Evolutionary conservation across 2,797 vertebrate genomes (phyloP).

Genomic region (Poeciliopsis paucimaculata): DNA sequence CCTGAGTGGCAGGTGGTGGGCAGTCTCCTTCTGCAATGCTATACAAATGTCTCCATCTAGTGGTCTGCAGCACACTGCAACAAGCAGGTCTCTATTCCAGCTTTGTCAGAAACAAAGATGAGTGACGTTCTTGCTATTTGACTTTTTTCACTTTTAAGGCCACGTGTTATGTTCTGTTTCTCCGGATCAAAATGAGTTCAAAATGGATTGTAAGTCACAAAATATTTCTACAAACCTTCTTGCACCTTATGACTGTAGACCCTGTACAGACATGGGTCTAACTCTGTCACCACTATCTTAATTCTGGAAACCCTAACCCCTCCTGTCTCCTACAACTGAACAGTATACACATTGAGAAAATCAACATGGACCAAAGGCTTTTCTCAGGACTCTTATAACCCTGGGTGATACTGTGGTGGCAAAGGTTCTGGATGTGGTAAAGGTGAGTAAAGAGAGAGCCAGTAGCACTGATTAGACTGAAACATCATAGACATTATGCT

Average conservation of each 20-base stretch:
- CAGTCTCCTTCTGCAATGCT: neutral
- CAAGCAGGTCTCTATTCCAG: neutral
- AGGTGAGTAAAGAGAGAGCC: neutral
- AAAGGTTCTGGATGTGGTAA: neutral
- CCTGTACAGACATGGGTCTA: neutral
- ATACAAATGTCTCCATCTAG: constrained; percentile 1
- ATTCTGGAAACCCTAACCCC: neutral
- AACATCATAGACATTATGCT: neutral
- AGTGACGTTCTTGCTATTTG: neutral
- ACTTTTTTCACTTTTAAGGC: neutral
- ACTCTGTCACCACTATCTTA: neutral
- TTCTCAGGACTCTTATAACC: neutral
- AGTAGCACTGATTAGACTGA: neutral
- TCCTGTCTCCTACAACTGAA: neutral
- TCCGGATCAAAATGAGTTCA: neutral
- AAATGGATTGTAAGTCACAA: neutral
- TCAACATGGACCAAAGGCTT: constrained; percentile 1
- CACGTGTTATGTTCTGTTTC: too few relatives aligned
- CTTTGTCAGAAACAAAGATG: neutral
- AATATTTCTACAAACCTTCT: neutral
- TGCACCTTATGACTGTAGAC: neutral
- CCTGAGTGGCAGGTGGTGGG: neutral
- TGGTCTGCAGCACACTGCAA: neutral
- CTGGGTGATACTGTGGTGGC: neutral
- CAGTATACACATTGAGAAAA: neutral